A percentile compares a stretch with the other conserved stretches of the same genome.
Conservation (phyloP, 2,888 invertebrate genomes). For the Tachina grossa region DNA sequence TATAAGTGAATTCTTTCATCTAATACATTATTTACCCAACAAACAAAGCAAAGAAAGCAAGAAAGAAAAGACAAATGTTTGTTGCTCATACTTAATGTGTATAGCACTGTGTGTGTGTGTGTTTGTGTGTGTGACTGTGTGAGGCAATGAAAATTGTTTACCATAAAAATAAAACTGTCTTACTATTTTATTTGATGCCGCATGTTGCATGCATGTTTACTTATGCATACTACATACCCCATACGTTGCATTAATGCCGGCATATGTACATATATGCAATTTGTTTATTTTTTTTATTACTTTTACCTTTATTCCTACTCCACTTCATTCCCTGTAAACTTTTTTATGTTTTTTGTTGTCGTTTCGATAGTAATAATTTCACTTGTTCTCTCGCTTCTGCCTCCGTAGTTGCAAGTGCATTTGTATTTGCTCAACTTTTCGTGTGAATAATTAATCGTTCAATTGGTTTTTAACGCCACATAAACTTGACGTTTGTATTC, state of each 20-base stretch:
- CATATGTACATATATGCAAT: background rate
- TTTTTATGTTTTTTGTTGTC: constrained; percentile 22
- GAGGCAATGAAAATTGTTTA: constrained; percentile 68
- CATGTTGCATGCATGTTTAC: constrained; percentile 66
- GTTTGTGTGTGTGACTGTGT: constrained; percentile 20
- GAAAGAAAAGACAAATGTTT: background rate
- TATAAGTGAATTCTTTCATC: constrained; percentile 42
- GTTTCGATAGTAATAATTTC: constrained; percentile 48
- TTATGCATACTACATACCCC: constrained; percentile 42
- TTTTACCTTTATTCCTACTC: background rate
- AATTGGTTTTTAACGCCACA: constrained; percentile 74
- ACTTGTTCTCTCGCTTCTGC: constrained; percentile 31
- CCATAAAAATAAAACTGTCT: constrained; percentile 69
- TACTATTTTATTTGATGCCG: constrained; percentile 66
- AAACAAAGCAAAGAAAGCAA: constrained; percentile 54
- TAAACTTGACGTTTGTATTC: constrained; percentile 70
- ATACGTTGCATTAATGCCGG: constrained; percentile 35
- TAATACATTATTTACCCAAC: constrained; percentile 68
- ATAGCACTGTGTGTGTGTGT: background rate
- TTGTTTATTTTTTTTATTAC: constrained; percentile 10
- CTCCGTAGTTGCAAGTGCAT: background rate
- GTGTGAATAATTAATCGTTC: constrained; percentile 73
- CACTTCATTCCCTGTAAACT: background rate
- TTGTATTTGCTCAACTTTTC: constrained; percentile 60
- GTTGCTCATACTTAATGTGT: background rate